A percentile compares a stretch with the other conserved stretches of the same genome.
Conservation (phyloP, 2,888 invertebrate genomes). For the Pimpla rufipes region DNA sequence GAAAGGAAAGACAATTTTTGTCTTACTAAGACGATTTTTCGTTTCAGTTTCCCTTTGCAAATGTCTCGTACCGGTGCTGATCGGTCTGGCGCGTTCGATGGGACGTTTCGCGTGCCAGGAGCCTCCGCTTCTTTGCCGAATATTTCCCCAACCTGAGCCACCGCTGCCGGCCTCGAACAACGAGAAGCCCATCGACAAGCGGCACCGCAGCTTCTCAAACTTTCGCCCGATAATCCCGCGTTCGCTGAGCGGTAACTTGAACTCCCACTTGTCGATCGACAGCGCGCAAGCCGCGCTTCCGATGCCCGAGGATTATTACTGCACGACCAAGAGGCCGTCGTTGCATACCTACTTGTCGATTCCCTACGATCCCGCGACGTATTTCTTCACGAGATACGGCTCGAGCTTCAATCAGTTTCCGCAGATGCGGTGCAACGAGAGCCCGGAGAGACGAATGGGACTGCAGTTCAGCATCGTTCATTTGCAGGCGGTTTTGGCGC, state of each 20-base stretch:
- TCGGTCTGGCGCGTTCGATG: conserved; percentile 96
- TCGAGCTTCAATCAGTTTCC: conserved; percentile 97
- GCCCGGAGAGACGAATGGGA: conserved; percentile 89
- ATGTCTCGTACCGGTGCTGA: conserved; percentile 93
- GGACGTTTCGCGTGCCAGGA: conserved; percentile 94
- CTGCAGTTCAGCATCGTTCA: conserved; percentile 92
- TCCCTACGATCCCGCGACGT: conserved; percentile 92
- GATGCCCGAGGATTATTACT: conserved; percentile 78
- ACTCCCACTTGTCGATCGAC: conserved; percentile 87
- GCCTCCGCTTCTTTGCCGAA: conserved; percentile 92
- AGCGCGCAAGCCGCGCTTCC: conserved; percentile 72
- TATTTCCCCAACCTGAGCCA: conserved; percentile 93
- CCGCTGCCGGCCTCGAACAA: conserved; percentile 84
- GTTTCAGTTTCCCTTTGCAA: conserved; percentile 92
- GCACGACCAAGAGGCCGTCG: conserved; percentile 82
- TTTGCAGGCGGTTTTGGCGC: conserved; percentile 91
- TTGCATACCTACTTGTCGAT: conserved; percentile 89
- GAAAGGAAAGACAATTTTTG: background rate
- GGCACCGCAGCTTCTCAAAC: conserved; percentile 90
- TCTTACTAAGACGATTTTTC: background rate
- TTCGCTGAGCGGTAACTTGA: conserved; percentile 94
- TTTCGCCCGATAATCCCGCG: conserved; percentile 96
- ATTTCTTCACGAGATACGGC: conserved; percentile 96
- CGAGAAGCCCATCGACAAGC: conserved; percentile 86
- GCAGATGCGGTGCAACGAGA: conserved; percentile 92